A percentile compares a stretch with the other conserved stretches of the same genome.
Evolutionary conservation across 2,113 vertebrate genomes (phyloP).

Genomic region (Lampris incognitus): DNA sequence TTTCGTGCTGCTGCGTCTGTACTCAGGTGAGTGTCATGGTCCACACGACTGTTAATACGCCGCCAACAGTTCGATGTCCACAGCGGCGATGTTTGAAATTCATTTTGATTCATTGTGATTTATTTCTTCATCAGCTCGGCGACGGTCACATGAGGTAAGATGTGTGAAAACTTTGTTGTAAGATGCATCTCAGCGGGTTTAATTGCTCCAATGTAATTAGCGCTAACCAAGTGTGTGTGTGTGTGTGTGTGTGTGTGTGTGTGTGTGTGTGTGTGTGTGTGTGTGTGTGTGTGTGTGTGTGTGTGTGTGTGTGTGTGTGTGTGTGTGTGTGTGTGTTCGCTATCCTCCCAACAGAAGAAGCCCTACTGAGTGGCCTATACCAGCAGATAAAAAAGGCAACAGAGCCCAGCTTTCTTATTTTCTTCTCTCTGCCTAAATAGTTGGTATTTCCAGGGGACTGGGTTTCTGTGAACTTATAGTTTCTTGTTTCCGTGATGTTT

Average conservation of each 20-base stretch:
- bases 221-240: background rate
- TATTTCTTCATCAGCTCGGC: conserved; percentile 62
- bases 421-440: background rate
- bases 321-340: conserved; percentile 55
- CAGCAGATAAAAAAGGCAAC: conserved; percentile 6
- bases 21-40: conserved; percentile 62
- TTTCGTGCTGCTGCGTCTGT: conserved; percentile 34
- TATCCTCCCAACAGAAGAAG: conserved; percentile 64
- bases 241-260: conserved; percentile 28
- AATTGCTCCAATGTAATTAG: background rate
- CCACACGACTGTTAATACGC: background rate
- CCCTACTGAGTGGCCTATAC: conserved; percentile 63
- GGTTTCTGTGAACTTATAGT: conserved; percentile 7
- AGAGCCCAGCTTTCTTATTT: conserved; percentile 5
- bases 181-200: background rate
- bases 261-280: conserved; percentile 58
- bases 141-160: conserved; percentile 60
- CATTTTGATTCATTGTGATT: conserved; percentile 10
- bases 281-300: conserved; percentile 10
- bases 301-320: conserved; percentile 34
- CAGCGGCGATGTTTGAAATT: too few species aligned
- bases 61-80: too few species aligned
- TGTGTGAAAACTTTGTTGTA: background rate
- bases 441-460: background rate
- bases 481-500: conserved; percentile 8